phyloP scores from a whole-genome alignment of 2,113 vertebrate genomes.

The Tricholaema leucomelas region DNA sequence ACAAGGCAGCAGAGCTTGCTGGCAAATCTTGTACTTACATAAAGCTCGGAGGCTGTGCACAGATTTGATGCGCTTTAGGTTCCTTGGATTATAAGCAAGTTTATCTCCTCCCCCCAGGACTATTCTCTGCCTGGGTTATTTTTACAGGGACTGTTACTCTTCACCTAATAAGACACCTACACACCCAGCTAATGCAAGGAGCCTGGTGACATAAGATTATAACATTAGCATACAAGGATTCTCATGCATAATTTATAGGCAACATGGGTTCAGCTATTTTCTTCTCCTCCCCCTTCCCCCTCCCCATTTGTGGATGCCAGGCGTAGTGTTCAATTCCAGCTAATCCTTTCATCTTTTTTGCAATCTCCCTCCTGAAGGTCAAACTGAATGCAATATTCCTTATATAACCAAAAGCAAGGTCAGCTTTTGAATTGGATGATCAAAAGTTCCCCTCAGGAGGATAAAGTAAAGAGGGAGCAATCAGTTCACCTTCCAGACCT shows the following conservation, averaged over 20 bases:
- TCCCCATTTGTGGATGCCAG: background rate
- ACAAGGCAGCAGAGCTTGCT: background rate
- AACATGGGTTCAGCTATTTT: slow-evolving; percentile 27
- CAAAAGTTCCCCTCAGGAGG: background rate
- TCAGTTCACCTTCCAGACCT: background rate
- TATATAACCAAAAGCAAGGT: background rate
- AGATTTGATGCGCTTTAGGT: background rate
- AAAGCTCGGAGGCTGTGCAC: background rate
- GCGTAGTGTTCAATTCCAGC: slow-evolving; percentile 44
- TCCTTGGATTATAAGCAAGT: background rate
- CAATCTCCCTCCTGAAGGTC: slow-evolving; percentile 39
- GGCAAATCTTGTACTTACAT: background rate
- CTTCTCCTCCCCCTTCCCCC: background rate
- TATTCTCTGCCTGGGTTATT: slow-evolving; percentile 15
- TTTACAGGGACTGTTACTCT: slow-evolving; percentile 24
- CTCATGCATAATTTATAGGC: slow-evolving; percentile 68
- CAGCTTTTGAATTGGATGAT: background rate
- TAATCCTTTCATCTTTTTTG: slow-evolving; percentile 66
- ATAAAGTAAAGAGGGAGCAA: background rate
- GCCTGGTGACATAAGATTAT: slow-evolving; percentile 37
- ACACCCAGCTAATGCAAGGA: slow-evolving; percentile 11
- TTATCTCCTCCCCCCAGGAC: background rate
- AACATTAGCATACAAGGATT: slow-evolving; percentile 41
- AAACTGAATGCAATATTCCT: background rate
- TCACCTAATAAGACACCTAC: slow-evolving; percentile 33